Evolutionary conservation across 2,888 invertebrate species (phyloP).

Genomic region (Microplitis manilae): DNA sequence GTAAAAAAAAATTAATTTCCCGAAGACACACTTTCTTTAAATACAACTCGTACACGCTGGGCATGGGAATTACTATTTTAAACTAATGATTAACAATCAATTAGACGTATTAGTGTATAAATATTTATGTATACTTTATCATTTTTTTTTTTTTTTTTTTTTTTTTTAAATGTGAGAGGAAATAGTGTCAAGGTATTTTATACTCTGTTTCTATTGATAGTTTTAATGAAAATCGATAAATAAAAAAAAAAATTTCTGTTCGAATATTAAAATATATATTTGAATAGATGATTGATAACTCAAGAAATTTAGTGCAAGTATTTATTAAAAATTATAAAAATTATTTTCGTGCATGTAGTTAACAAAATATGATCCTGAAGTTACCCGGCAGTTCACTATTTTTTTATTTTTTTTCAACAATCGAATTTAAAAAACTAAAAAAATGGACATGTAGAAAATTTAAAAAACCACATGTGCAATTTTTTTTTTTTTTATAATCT

Average conservation of each 20-base stretch:
- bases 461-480: no score
- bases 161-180: not conserved
- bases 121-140: not conserved
- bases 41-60: no score
- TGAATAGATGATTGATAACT: not conserved
- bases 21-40: no score
- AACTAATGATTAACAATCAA: not conserved
- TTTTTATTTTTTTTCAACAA: no score
- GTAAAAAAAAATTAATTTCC: no score
- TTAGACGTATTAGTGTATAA: not conserved
- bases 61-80: no score
- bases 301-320: not conserved
- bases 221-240: not conserved
- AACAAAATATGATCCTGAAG: no score
- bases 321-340: not conserved
- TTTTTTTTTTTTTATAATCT: no score
- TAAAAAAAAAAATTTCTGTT: not conserved
- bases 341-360: not conserved
- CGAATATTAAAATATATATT: no score
- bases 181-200: not conserved
- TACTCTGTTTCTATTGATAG: not conserved
- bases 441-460: no score
- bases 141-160: not conserved
- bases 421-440: no score
- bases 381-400: no score